A percentile compares a stretch with the other conserved stretches of the same genome.
These are phyloP conservation scores for Drosophila virilis DNA, from an alignment of 1,140 invertebrate genomes.

Conservation along the genomic window DNA sequence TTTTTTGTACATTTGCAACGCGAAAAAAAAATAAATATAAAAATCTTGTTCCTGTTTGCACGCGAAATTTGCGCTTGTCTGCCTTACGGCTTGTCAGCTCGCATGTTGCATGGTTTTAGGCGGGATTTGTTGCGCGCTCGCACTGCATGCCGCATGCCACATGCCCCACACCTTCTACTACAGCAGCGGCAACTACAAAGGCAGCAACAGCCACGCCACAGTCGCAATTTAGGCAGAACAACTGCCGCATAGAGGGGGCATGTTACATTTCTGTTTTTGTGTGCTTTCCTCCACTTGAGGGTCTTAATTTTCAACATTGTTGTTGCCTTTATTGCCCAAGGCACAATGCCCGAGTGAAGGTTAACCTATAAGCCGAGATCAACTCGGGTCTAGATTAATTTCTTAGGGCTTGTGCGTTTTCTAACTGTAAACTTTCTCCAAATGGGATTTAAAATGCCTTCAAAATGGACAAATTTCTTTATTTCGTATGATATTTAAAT, in stretches of 20 bases:
- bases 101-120: constrained; percentile 82
- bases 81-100: constrained; percentile 82
- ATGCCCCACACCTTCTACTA: constrained; percentile 19
- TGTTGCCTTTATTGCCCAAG: constrained; percentile 47
- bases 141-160: constrained; percentile 31
- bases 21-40: constrained; percentile 28
- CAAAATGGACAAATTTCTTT: neutral
- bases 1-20: constrained; percentile 74
- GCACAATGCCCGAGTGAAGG: constrained; percentile 41
- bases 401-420: constrained; percentile 12
- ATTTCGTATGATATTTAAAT: neutral
- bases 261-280: constrained; percentile 42
- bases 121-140: constrained; percentile 69
- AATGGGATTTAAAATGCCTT: constrained; percentile 1
- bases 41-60: constrained; percentile 69
- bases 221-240: constrained; percentile 64
- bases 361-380: constrained; percentile 48
- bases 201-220: constrained; percentile 60
- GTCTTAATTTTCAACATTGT: constrained; percentile 76
- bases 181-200: constrained; percentile 66
- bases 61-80: constrained; percentile 82
- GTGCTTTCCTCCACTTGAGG: constrained; percentile 51
- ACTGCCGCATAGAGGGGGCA: constrained; percentile 32
- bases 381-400: constrained; percentile 66
- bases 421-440: constrained; percentile 17